Base-by-base conservation (phyloP, 2,797 vertebrate genomes). In the Cheirogaleus major region DNA sequence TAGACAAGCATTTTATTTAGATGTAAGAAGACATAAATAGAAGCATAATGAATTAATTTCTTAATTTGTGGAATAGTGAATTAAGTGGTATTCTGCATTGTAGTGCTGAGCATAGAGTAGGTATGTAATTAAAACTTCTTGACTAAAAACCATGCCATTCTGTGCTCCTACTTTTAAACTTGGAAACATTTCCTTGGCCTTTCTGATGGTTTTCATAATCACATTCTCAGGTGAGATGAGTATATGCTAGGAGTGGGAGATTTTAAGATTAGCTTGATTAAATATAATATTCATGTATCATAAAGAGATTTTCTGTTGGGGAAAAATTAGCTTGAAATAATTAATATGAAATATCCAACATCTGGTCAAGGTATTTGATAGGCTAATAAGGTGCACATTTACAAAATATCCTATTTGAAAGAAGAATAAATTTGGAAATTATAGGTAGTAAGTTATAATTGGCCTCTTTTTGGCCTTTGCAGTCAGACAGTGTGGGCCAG, bases 301-400 rank as follows among this genome's bases (percentile, higher is more conserved):
- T 79, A 35, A 59, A 70, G 57, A 96, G 22, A 84, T 84, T 80
- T 78, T 76, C 22, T 89, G 4, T 83, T 89, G 35, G 76, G 59
- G n/a, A 57, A 91, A 91, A 93, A 82, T 63, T 73, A 93, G 38
- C 63, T 89, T 89, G 48, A 93, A 83, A 35, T 90, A 85, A 75
- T 81, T 90, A 85, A 75, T 81, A 63, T 85, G 86, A 91, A 76
- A 48, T 91, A 48, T 35, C 27, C 14, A 72, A 22, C 20, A 79
- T 85, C 50, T 82, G 61, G 41, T 95, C 52, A 88, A 75, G n/a
- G 65, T 89, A 82, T 88, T 88, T 89, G 55, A 52, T 82, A 87
- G 57, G 14, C 45, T 84, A 72, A 84, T 91, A 41, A 63, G 23
- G 15, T 73, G 59, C 7, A 65, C 17, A 30, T 92, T 95, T 96